Percentiles rank a stretch among this genome's conserved stretches.
Conservation (phyloP, 2,888 invertebrate species). For the Agapostemon virescens region DNA sequence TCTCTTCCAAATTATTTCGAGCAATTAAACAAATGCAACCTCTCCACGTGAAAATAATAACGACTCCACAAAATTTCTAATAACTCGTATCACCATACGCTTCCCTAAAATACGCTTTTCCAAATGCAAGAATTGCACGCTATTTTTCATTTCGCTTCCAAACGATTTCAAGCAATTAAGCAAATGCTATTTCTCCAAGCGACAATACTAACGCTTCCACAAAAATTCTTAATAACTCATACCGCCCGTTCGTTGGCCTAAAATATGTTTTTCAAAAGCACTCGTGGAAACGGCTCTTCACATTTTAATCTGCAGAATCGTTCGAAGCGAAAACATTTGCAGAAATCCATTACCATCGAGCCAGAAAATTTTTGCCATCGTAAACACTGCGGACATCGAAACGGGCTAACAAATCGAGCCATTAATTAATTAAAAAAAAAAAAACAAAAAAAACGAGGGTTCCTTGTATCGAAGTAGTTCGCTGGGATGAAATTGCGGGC, state of each 20-base stretch:
- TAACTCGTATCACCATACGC: too few relatives aligned
- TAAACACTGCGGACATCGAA: not conserved
- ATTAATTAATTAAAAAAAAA: conserved; percentile 12
- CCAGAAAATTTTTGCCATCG: not conserved
- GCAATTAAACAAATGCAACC: too few relatives aligned
- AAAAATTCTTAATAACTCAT: not conserved
- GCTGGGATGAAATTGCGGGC: not conserved
- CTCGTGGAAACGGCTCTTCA: not conserved
- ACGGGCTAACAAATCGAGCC: not conserved
- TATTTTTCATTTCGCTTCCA: too few relatives aligned
- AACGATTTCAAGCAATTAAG: too few relatives aligned
- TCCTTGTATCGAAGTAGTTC: not conserved
- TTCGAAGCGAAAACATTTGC: not conserved
- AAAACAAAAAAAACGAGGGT: not conserved
- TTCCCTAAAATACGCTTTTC: too few relatives aligned
- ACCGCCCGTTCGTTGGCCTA: not conserved
- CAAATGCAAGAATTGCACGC: too few relatives aligned
- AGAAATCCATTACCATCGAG: conserved; percentile 1
- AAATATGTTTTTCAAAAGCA: not conserved
- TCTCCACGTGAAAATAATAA: too few relatives aligned
- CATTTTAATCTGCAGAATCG: conserved; percentile 5
- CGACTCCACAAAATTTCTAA: too few relatives aligned
- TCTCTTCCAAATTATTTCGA: too few relatives aligned
- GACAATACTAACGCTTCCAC: not conserved
- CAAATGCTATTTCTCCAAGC: not conserved